A percentile compares a stretch with the other conserved stretches of the same genome.
Conservation (phyloP, 2,888 invertebrate species). For the Himalopsyche japonica region DNA sequence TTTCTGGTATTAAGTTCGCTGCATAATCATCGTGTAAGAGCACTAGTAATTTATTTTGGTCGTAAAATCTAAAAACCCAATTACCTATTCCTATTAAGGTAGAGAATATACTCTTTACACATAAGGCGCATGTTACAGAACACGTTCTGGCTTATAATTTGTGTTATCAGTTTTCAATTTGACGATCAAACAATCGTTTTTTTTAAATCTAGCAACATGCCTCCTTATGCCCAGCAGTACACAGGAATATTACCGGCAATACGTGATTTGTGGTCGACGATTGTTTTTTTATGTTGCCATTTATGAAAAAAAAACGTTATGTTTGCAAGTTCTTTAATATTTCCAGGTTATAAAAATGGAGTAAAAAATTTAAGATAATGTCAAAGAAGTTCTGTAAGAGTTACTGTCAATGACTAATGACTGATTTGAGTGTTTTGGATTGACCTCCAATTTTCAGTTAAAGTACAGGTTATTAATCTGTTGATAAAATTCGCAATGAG, state of each 20-base stretch:
- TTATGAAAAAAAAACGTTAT: too few species aligned
- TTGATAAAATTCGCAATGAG: too few species aligned
- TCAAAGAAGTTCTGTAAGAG: too few species aligned
- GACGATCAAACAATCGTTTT: slow-evolving; percentile 18
- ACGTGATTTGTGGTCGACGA: too few species aligned
- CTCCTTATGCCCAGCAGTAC: background rate
- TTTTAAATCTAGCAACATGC: background rate
- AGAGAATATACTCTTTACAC: background rate
- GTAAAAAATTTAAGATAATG: too few species aligned
- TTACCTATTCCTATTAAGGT: background rate
- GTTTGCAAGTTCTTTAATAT: too few species aligned
- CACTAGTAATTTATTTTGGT: background rate
- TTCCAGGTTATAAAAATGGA: too few species aligned
- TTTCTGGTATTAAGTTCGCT: background rate
- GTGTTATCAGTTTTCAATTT: slow-evolving; percentile 19
- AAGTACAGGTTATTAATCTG: too few species aligned
- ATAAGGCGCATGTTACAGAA: background rate
- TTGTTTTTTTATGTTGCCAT: too few species aligned
- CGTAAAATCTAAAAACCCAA: background rate
- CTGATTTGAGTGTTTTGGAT: too few species aligned
- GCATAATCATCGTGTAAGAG: background rate
- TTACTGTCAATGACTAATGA: too few species aligned
- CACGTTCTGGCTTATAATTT: slow-evolving; percentile 5
- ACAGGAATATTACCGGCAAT: background rate
- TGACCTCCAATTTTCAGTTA: too few species aligned